Base-by-base conservation (phyloP, 2,113 vertebrate species). In the Diglossa brunneiventris region DNA sequence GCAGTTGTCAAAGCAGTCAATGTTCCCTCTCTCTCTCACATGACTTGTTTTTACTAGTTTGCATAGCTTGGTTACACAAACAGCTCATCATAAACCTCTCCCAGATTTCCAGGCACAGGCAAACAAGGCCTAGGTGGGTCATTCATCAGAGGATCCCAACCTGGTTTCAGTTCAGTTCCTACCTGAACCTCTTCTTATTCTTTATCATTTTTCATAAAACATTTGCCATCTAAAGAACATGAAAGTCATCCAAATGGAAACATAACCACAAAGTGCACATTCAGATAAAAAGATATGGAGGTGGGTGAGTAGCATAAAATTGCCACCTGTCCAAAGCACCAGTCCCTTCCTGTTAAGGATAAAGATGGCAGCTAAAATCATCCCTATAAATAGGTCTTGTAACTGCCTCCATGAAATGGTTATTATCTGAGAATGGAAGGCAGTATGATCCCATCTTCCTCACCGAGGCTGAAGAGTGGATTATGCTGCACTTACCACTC, bases 1-100 rank as follows among this genome's bases (percentile, higher is more conserved):
- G 97, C 97, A 95, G 85, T 98, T 96, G 89, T 97, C 97, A 96
- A 97, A 97, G 97, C 97, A 95, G 95, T 96, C 95, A 96, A 83
- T 80, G 78, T 95, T 97, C 97, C 95, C 89, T 83, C 81, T 96
- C 91, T 90, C 95, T 96, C 81, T 85, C 90, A 79, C 82, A 92
- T 41, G 58, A 97, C 95, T 98, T 91, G 80, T 83, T 96, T 95
- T 97, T 92, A 96, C 96, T 96, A 93, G 93, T 97, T 97, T 97
- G 79, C 94, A 95, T 96, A 96, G 94, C 86, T 93, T 96, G 83
- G 72, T 83, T 90, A 83, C 83, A 64, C 94, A 97, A 97, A 95
- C 90, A 96, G 89, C 83, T 97, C 49, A 91, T 83, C 42, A 7
- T 92, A 95, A 96, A 93, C 73, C 83, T 92, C 35, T 81, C 85